Base-by-base conservation (phyloP, 1,140 invertebrate species). In the Drosophila trapezifrons region DNA sequence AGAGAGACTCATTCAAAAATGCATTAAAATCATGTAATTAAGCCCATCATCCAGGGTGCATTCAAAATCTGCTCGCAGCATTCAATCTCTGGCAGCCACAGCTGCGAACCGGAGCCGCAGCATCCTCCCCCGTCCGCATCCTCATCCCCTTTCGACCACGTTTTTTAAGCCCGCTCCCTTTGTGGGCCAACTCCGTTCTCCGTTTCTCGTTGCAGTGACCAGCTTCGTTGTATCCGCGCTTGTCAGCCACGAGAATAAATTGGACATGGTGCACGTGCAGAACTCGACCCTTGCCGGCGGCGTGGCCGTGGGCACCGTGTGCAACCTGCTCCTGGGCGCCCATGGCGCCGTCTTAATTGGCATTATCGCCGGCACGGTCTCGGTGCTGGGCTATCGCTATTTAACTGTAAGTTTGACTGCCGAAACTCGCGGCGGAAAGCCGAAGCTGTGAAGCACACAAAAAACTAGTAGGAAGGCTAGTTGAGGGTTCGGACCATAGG, bases 191-290 rank as follows among this genome's bases (percentile, higher is more conserved):
- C 59, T 10, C 60, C 29, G 22, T 22, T 27, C 18, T 37, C 18
- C 29, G 40, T 29, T 22, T 51, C 25, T 42, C 59, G 52, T 20
- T 90, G 95, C 96, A 92, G 95, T 98, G 2, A 94, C 95, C 27
- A 94, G 96, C 20, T 99, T 98, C 91, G 95, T 96, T 15, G 85
- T 97, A 20, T 98, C 98, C 1, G 94, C 96, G 15, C 91, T 96
- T 18, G 93, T 97, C n/a, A 95, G 95, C 77, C 94, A 95, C 46
- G 93, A 96, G 52, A 95, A 95, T 76, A 98, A 97, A 93, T 96
- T 98, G 79, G 95, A 97, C 83, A 98, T 98, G 96, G 96, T 97
- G 13, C 97, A 98, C 92, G 93, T 98, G 32, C 97, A 98, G 93
- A 98, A 98, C 93, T 96, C 97, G 18, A 97, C 96, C 3, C 90